Conservation (phyloP, 2,888 invertebrate species). For the Oscheius sp. region DNA sequence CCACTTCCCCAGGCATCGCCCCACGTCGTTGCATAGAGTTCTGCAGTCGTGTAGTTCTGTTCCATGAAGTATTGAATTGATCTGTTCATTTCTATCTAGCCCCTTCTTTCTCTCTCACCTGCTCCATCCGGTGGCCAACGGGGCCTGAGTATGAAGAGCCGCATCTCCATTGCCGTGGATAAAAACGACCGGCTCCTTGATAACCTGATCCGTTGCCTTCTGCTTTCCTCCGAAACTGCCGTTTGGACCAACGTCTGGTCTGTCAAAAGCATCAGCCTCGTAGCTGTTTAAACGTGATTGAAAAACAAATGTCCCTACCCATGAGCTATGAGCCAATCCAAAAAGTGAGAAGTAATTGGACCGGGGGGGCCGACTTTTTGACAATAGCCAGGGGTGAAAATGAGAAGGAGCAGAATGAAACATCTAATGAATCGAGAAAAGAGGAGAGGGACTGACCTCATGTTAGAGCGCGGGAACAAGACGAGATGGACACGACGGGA, state of each 20-base stretch:
- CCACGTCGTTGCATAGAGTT: conserved; percentile 68
- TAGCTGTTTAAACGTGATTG: conserved; percentile 37
- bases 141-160: conserved; percentile 66
- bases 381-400: conserved; percentile 1
- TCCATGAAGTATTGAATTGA: conserved; percentile 68
- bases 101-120: conserved; percentile 16
- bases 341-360: conserved; percentile 66
- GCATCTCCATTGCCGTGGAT: conserved; percentile 68
- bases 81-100: no score
- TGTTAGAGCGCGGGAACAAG: neutral
- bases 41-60: conserved; percentile 67
- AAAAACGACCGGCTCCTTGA: conserved; percentile 66
- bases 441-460: conserved; percentile 2
- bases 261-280: conserved; percentile 63
- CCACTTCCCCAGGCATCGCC: conserved; percentile 64
- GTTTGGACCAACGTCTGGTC: conserved; percentile 68
- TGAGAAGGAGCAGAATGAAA: neutral
- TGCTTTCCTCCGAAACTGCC: conserved; percentile 68
- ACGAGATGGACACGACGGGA: neutral
- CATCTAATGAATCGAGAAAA: neutral
- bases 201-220: conserved; percentile 43
- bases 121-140: conserved; percentile 53
- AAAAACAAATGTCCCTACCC: conserved; percentile 53
- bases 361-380: conserved; percentile 58
- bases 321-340: conserved; percentile 67